Base-by-base conservation (phyloP, 2,797 vertebrate species). In the Simalia tracyae region DNA sequence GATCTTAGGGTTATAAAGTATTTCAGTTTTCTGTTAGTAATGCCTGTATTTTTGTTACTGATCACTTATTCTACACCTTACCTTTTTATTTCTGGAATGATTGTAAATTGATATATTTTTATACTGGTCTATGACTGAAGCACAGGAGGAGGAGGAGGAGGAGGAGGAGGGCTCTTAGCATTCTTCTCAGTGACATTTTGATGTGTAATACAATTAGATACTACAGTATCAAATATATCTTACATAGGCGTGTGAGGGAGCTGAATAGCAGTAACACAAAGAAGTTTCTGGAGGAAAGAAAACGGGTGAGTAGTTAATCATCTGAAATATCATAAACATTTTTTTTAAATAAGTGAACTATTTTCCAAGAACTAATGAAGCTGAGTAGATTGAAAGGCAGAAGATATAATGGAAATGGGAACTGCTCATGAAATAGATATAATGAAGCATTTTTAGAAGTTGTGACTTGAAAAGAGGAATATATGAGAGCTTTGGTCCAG, bases 211-310 rank as follows among this genome's bases (percentile, higher is more conserved):
- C 9, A 86, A 89, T 28, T 56, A 72, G 19, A 72, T 36, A 31
- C n/a, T 50, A 89, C 19, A 89, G 28, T 86, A 10, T 61, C 46
- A 57, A 54, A 86, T 95, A 64, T 86, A 0, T 96, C 94, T 86
- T 94, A 96, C 97, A 93, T 92, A 99, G 99, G 98, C 97, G 99
- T 97, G 99, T 99, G 95, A 97, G 99, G 92, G 99, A 99, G 96
- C 96, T 99, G 96, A 99, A 99, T 97, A 99, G 99, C 98, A 99
- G 98, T 97, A 99, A 99, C 98, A 99, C 99, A 42, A 99, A 99
- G 97, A 99, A 99, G 96, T 99, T 99, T 97, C 97, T 99, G 95
- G 99, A 99, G 96, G 99, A 99, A 96, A 98, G 99, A 96, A 99
- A 99, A 97, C 97, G 99, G 98, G 99, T 99, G 96, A 84, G 98